A percentile compares a stretch with the other conserved stretches of the same genome.
Conservation (phyloP, 2,888 invertebrate species). For the Heliconius charithonia region DNA sequence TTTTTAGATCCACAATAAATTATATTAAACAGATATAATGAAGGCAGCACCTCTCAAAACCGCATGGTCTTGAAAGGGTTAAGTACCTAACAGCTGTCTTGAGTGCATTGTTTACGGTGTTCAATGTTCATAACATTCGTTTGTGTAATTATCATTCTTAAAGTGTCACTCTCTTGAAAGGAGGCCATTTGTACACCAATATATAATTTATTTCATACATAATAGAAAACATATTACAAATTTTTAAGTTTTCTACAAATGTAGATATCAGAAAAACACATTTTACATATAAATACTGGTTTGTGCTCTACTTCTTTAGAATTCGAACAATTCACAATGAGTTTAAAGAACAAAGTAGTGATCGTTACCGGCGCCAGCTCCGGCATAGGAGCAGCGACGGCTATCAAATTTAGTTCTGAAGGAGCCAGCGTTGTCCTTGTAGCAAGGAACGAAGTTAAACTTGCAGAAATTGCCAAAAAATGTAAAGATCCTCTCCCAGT, state of each 20-base stretch:
- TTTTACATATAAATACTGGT: not conserved
- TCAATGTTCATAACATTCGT: not conserved
- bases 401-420: constrained; percentile 47
- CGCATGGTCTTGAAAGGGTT: too few relatives aligned
- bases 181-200: not conserved
- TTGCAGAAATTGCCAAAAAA: constrained; percentile 41
- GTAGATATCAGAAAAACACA: not conserved
- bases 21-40: too few relatives aligned
- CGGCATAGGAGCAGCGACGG: constrained; percentile 54
- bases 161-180: not conserved
- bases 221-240: not conserved
- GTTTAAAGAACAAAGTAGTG: constrained; percentile 51
- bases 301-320: not conserved
- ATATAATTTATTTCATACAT: not conserved
- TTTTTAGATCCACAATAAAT: too few relatives aligned
- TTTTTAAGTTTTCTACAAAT: not conserved
- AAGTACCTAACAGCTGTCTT: not conserved
- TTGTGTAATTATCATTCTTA: not conserved
- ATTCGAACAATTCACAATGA: constrained; percentile 43
- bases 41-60: too few relatives aligned
- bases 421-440: constrained; percentile 51
- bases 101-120: not conserved
- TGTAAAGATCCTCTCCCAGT: constrained; percentile 45
- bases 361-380: constrained; percentile 54
- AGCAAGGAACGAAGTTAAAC: constrained; percentile 48